Evolutionary conservation across 1,140 invertebrate genomes (phyloP), one percentile per base, ranked within the genome.

Genomic region (Drosophila sp.): DNA sequence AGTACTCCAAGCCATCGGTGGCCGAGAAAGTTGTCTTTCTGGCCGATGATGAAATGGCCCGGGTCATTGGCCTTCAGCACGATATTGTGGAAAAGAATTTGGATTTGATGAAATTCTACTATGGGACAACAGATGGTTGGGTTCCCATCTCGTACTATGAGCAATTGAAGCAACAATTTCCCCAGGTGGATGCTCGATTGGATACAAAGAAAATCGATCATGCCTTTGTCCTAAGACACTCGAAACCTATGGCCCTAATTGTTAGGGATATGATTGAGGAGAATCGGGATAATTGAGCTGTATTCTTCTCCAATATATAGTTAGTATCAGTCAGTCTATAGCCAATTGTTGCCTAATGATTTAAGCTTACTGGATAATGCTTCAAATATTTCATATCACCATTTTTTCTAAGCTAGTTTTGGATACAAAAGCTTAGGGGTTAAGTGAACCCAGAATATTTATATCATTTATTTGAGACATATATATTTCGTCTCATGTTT

Each of bases 71-170:
- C 41, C 75, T 95, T 17, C 94, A 96, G 71, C 83, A 93, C n/a
- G 89, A 93, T 23, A 72, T 93, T 50, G 92, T 95, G 35, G 76
- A 92, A 6, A 91, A 94, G 50, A 92, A 95, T 82, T 87, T 93
- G 33, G 76, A 93, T 33, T 94, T 95, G 69, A 80, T 97, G 0
- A 95, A 94, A 76, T 94, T 97, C 30, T 97, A 97, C 89, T 97
- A 97, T 92, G 96, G 96, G 0, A 90, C 93, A 5, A 94, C 84
- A 5, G 97, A 98, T 91, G 93, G 93, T 1, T 98, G 97, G 97
- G 95, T 95, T 66, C 96, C 96, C 0, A 69, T 94, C 1, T 86
- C 93, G 60, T 96, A 95, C 85, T 96, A 94, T 79, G 85, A 94
- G 27, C 92, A 95, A 50, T 91, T 97, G 38, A 93, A 93, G 68